Evolutionary conservation across 2,888 invertebrate genomes (phyloP).

Genomic region (Timandra comae): DNA sequence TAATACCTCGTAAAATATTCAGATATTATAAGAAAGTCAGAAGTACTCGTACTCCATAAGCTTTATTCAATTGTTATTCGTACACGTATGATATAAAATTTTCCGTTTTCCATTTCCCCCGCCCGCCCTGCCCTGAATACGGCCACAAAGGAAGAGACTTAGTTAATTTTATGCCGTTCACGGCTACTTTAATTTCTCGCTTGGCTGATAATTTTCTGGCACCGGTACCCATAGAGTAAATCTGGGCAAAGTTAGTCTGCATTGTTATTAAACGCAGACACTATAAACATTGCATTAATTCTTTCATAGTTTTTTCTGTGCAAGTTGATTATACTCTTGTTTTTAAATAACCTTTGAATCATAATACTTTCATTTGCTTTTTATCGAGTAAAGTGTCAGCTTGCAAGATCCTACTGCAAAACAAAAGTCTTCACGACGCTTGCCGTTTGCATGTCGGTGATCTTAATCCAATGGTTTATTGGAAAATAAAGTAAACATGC

Average conservation of each 20-base stretch:
- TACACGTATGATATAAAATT: not conserved
- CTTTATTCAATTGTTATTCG: no score
- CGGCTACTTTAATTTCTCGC: slow-evolving; percentile 70
- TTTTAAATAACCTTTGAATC: no score
- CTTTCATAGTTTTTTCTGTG: slow-evolving; percentile 9
- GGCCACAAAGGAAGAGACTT: slow-evolving; percentile 36
- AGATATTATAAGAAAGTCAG: no score
- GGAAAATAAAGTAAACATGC: no score
- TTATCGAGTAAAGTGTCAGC: no score
- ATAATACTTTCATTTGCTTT: no score
- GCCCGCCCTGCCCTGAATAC: slow-evolving; percentile 4
- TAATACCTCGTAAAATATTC: no score
- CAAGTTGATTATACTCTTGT: not conserved
- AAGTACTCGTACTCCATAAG: no score
- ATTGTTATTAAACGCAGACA: slow-evolving; percentile 50
- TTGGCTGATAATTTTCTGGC: slow-evolving; percentile 66
- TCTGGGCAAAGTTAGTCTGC: slow-evolving; percentile 45
- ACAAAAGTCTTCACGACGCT: no score
- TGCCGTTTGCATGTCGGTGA: no score
- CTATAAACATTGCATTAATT: slow-evolving; percentile 27
- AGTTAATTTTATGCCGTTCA: slow-evolving; percentile 71
- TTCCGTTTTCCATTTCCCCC: not conserved
- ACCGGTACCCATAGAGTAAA: slow-evolving; percentile 53
- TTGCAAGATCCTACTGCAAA: no score
- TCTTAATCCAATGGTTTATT: no score